Percentiles rank a stretch among this genome's conserved stretches.
These are phyloP conservation scores for Saxidomus purpurata DNA, from an alignment of 1,140 invertebrate species.

Conservation along the genomic window DNA sequence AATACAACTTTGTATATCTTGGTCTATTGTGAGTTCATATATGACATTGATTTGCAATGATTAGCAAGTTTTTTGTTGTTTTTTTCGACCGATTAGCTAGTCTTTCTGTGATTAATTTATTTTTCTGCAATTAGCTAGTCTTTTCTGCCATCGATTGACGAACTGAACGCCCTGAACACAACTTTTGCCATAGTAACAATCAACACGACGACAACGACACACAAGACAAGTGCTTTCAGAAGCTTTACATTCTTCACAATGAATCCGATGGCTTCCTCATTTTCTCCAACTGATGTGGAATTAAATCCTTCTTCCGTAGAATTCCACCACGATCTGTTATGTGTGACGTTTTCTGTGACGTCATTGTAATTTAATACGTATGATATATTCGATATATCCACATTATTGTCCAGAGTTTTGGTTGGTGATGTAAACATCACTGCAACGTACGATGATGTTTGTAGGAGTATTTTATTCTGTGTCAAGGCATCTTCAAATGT, in stretches of 20 bases:
- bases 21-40: no score
- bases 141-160: background rate
- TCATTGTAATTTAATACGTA: background rate
- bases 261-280: background rate
- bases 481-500: background rate
- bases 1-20: no score
- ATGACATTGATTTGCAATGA: no score
- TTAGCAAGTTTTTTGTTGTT: no score
- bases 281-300: background rate
- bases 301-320: background rate
- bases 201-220: background rate
- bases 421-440: background rate
- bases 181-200: conserved; percentile 13
- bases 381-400: background rate
- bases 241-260: conserved; percentile 17
- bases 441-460: background rate
- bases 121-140: no score
- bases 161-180: background rate
- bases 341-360: background rate
- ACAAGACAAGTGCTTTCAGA: conserved; percentile 2
- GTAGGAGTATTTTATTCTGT: no score
- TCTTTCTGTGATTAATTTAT: no score
- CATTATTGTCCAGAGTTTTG: background rate
- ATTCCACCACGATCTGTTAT: background rate
- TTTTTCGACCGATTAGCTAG: no score